Evolutionary conservation across 1,140 invertebrate genomes (phyloP), one percentile per base, ranked within the genome.

Genomic region (Ips nitidus): DNA sequence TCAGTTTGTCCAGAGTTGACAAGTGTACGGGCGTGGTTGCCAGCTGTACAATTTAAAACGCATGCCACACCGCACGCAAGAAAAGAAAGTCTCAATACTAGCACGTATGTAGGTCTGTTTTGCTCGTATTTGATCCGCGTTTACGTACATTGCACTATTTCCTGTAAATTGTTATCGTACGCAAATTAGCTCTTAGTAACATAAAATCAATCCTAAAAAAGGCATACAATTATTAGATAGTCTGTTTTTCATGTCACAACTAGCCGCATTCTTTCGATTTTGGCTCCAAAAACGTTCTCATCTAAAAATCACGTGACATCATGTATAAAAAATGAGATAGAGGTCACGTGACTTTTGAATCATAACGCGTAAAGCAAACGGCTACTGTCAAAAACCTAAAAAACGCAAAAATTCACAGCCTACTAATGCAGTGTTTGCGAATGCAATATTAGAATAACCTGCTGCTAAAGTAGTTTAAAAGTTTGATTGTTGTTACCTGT

Each of bases 141-240:
- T 55, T 55, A 55, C 52, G 52, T 37, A 55, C 52, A 55, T 55
- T 55, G 52, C 52, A 38, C 52, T 55, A 55, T 37, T 55, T 55
- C 52, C 52, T 55, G 52, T 37, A 55, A 55, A 55, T 37, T 38
- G 37, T 55, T 55, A 55, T 53, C 52, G 5, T 8, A 36, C 52
- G 6, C 37, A 2, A 37, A 37, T 37, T 37, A 37, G 3, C 6
- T 6, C 45, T 1, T 50, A 1, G 3, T 50, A 45, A 50, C 45
- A 50, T 50, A 50, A 50, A 22, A 22, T 22, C 22, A 22, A 22
- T 0, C 22, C 22, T 22, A 22, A 22, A 22, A 22, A 22, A 22
- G 22, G 22, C 22, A 22, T 22, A 22, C 22, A 22, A 22, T 22
- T 22, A 22, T 22, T 22, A 22, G 22, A 22, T 22, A 22, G 22